A percentile compares a stretch with the other conserved stretches of the same genome.
These are phyloP conservation scores for Drosophila virilis DNA, from an alignment of 1,140 invertebrate species.

Conservation along the genomic window DNA sequence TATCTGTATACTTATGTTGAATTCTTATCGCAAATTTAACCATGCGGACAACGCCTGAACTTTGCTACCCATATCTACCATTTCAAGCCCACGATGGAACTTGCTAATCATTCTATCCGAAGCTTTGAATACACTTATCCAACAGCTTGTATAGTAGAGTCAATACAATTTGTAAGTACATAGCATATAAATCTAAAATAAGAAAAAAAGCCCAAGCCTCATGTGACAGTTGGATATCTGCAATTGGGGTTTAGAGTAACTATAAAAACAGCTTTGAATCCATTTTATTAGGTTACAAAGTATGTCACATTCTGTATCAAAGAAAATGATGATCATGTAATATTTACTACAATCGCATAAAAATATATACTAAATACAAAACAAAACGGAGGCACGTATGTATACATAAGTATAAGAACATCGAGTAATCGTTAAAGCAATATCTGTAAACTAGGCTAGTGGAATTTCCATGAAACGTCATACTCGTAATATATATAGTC, in stretches of 20 bases:
- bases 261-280: too few relatives aligned
- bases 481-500: background rate
- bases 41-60: constrained; percentile 21
- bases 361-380: background rate
- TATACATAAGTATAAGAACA: too few relatives aligned
- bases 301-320: too few relatives aligned
- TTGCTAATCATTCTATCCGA: background rate
- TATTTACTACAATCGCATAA: too few relatives aligned
- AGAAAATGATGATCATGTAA: too few relatives aligned
- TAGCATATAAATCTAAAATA: too few relatives aligned
- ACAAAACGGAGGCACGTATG: background rate
- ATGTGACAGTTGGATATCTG: too few relatives aligned
- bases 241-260: too few relatives aligned
- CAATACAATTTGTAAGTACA: too few relatives aligned
- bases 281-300: too few relatives aligned
- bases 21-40: constrained; percentile 23
- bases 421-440: background rate
- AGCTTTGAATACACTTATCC: background rate
- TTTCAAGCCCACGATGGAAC: background rate
- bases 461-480: constrained; percentile 9
- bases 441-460: background rate
- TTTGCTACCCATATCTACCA: constrained; percentile 20
- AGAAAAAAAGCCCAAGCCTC: too few relatives aligned
- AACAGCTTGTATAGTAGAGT: too few relatives aligned
- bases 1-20: background rate